A percentile compares a stretch with the other conserved stretches of the same genome.
These are phyloP conservation scores for Silvanus unidentatus DNA, from an alignment of 2,888 invertebrate genomes.

Conservation along the genomic window DNA sequence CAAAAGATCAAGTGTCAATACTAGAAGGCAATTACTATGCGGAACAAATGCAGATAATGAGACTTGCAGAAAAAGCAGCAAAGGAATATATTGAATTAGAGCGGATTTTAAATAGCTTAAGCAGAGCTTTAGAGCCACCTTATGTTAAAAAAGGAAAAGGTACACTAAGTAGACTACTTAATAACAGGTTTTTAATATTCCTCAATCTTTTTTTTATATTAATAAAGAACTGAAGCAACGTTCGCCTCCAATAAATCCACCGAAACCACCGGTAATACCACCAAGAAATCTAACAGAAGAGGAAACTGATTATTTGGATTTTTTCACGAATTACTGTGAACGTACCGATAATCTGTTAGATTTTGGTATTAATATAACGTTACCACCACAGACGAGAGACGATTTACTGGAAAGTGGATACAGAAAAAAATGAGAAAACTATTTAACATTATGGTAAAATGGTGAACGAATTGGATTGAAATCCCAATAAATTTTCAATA, in stretches of 20 bases:
- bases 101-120: slow-evolving; percentile 46
- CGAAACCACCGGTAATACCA: slow-evolving; percentile 23
- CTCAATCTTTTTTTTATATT: slow-evolving; percentile 2
- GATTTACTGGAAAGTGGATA: no score
- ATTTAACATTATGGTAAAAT: no score
- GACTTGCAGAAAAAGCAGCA: slow-evolving; percentile 52
- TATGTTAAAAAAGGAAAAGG: slow-evolving; percentile 15
- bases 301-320: slow-evolving; percentile 36
- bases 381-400: no score
- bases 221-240: slow-evolving; percentile 32
- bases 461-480: no score
- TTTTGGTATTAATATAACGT: slow-evolving; percentile 29
- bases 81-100: slow-evolving; percentile 53
- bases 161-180: not conserved
- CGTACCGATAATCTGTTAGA: slow-evolving; percentile 27
- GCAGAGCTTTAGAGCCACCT: slow-evolving; percentile 45
- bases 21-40: slow-evolving; percentile 51
- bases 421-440: no score
- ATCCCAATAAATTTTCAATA: no score
- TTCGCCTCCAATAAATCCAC: slow-evolving; percentile 33
- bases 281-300: slow-evolving; percentile 30
- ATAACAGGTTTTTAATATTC: not conserved
- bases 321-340: slow-evolving; percentile 37
- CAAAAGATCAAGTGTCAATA: slow-evolving; percentile 48
- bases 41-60: slow-evolving; percentile 49